Evolutionary conservation across 2,797 vertebrate genomes (phyloP).

Genomic region (Melanotaenia trifasciata): DNA sequence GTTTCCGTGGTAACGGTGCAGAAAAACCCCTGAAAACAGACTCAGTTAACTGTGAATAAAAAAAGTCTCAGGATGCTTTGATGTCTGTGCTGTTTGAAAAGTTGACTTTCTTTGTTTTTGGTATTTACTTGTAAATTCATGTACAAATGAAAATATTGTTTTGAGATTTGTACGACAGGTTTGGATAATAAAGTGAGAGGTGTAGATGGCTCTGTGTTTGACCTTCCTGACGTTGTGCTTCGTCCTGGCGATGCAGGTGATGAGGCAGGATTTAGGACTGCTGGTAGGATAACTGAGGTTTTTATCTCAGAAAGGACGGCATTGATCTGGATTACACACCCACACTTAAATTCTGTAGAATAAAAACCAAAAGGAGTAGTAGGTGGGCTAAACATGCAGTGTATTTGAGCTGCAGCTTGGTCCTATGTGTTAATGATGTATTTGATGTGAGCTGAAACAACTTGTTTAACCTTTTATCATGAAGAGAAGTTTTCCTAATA

Average conservation of each 20-base stretch:
- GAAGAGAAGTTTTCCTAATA: neutral
- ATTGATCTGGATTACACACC: too few relatives aligned
- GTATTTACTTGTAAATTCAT: conserved; percentile 53
- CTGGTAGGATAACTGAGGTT: neutral
- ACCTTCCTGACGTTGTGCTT: conserved; percentile 42
- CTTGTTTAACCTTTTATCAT: neutral
- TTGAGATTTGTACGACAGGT: conserved; percentile 71
- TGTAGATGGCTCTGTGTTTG: conserved; percentile 43
- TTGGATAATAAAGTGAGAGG: conserved; percentile 74
- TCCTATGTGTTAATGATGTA: neutral
- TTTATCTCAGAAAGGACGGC: too few relatives aligned
- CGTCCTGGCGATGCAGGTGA: neutral
- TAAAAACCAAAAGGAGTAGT: neutral
- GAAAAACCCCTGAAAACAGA: neutral
- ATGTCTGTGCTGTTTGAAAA: conserved; percentile 43
- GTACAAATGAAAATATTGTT: conserved; percentile 71
- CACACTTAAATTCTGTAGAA: too few relatives aligned
- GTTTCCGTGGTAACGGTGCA: neutral
- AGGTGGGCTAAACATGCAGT: neutral
- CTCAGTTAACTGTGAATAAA: conserved; percentile 53
- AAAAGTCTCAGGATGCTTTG: conserved; percentile 65
- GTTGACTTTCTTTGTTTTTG: conserved; percentile 17
- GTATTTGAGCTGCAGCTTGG: neutral
- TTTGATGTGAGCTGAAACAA: neutral
- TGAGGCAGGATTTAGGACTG: neutral